A percentile compares a stretch with the other conserved stretches of the same genome.
phyloP scores from a whole-genome alignment of 1,140 invertebrate genomes.

The Drosophila burlai region DNA sequence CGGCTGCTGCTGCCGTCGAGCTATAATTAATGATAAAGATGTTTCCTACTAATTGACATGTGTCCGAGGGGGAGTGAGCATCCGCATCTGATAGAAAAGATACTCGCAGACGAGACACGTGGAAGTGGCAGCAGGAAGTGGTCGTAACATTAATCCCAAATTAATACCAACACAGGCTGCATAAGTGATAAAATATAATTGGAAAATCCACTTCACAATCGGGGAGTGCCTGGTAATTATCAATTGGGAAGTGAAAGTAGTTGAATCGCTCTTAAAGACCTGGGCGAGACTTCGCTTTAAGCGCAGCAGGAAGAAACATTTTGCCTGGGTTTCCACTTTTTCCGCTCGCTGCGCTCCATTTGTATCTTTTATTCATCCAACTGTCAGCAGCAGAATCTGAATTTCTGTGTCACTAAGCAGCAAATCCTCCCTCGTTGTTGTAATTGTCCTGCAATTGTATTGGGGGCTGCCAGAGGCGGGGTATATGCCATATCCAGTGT shows the following conservation, averaged over 20 bases:
- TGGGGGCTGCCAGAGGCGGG: constrained; percentile 12
- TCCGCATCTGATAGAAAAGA: constrained; percentile 12
- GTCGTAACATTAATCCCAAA: constrained; percentile 42
- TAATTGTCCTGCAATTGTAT: constrained; percentile 52
- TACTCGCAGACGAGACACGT: constrained; percentile 15
- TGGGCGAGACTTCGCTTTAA: background rate
- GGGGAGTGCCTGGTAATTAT: constrained; percentile 27
- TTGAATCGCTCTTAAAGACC: constrained; percentile 23
- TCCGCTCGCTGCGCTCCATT: constrained; percentile 36
- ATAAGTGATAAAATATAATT: constrained; percentile 68
- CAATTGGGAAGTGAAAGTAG: constrained; percentile 25
- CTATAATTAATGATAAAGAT: constrained; percentile 70
- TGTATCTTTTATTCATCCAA: constrained; percentile 57
- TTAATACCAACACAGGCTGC: constrained; percentile 47
- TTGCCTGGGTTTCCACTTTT: constrained; percentile 22
- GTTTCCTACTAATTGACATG: constrained; percentile 50
- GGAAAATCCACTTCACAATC: constrained; percentile 59
- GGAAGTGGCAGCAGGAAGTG: constrained; percentile 38
- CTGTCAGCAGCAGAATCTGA: constrained; percentile 57
- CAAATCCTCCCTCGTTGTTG: constrained; percentile 12
- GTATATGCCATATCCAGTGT: constrained; percentile 1
- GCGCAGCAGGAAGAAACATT: constrained; percentile 10
- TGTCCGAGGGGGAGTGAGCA: constrained; percentile 12
- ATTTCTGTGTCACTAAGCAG: constrained; percentile 63
- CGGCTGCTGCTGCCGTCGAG: constrained; percentile 3